Evolutionary conservation across 2,797 vertebrate species (phyloP).

Genomic region (Borostomias antarcticus): DNA sequence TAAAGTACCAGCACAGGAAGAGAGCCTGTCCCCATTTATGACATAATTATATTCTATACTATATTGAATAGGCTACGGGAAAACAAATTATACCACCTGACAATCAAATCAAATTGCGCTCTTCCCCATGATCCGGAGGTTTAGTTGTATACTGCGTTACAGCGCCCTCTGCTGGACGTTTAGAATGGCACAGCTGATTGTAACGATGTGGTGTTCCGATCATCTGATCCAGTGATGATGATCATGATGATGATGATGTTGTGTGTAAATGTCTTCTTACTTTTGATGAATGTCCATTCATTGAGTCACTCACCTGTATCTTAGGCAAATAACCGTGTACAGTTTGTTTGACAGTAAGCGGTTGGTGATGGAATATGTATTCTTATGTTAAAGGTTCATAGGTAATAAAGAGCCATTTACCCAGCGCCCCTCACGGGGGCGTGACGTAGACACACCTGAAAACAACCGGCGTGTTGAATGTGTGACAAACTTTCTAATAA

Average conservation of each 20-base stretch:
- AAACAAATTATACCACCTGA: not conserved
- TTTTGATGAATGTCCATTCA: not conserved
- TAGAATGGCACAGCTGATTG: not conserved
- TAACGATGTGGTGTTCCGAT: not conserved
- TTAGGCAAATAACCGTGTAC: conserved; percentile 1
- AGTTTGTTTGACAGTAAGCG: not conserved
- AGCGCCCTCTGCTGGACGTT: too few relatives aligned
- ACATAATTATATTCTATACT: not conserved
- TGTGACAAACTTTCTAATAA: not conserved
- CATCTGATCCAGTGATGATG: not conserved
- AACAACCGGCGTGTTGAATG: not conserved
- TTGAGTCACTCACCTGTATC: not conserved
- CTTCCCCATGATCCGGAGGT: not conserved
- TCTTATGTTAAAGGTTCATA: not conserved
- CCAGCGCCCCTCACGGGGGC: too few relatives aligned
- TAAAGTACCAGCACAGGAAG: too few relatives aligned
- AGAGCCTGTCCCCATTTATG: too few relatives aligned
- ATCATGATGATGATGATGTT: not conserved
- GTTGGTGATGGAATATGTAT: not conserved
- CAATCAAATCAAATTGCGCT: not conserved
- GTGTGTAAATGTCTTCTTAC: not conserved
- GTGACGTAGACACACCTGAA: not conserved
- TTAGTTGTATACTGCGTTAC: not conserved
- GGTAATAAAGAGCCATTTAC: not conserved
- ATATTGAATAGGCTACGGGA: too few relatives aligned